Conservation (phyloP, 1,140 invertebrate genomes). For the Leptoteleia sp. region DNA sequence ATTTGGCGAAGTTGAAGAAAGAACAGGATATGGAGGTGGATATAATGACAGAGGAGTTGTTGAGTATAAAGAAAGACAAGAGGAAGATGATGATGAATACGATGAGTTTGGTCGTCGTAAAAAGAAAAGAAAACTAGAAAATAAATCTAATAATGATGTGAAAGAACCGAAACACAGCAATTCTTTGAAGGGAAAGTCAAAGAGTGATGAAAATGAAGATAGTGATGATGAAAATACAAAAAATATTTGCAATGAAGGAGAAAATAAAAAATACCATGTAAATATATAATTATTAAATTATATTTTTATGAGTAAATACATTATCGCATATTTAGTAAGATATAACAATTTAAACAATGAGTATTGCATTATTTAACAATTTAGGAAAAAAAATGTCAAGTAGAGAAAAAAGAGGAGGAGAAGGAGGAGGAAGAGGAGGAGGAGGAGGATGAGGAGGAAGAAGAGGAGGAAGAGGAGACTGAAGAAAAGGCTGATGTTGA, state of each 20-base stretch:
- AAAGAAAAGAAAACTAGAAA: constrained; percentile 87
- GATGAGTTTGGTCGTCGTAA: constrained; percentile 97
- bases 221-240: constrained; percentile 57
- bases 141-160: no score
- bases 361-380: no score
- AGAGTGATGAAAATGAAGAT: constrained; percentile 78
- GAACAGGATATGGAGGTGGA: constrained; percentile 91
- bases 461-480: constrained; percentile 11
- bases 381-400: not conserved
- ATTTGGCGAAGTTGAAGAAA: constrained; percentile 93
- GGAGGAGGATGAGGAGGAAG: constrained; percentile 86
- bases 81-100: constrained; percentile 95
- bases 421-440: constrained; percentile 77
- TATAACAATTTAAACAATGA: no score
- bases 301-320: no score
- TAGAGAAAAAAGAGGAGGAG: constrained; percentile 29
- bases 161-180: no score
- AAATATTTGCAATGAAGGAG: constrained; percentile 38
- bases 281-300: no score
- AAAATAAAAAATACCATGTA: constrained; percentile 46
- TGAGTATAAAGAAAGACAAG: constrained; percentile 93
- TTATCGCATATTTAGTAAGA: no score
- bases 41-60: constrained; percentile 97
- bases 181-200: constrained; percentile 75
- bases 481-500: no score